Base-by-base conservation (phyloP, 2,797 vertebrate genomes). In the Rallus crepitans region DNA sequence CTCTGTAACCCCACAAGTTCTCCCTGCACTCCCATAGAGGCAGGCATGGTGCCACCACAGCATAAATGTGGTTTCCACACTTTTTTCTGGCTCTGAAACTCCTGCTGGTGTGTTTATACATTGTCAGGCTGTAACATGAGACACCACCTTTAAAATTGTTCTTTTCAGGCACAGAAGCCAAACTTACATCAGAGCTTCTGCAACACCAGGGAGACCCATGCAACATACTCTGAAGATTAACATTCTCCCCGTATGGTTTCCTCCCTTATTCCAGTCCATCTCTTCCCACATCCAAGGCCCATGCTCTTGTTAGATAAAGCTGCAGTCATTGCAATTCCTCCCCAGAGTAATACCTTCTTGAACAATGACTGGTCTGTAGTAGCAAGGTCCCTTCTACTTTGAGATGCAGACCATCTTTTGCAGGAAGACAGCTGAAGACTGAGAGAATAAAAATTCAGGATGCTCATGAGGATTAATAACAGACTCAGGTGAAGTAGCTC, bases 341-440 rank as follows among this genome's bases (percentile, higher is more conserved):
- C 57, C 56, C 16, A 47, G 77, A 94, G 90, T 47, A 90, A 69
- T 73, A 88, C 52, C 82, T 66, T 37, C 4, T 48, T 82, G 93
- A 96, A 87, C 90, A 81, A 88, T 57, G 27, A 70, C 68, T 85
- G 33, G 35, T 90, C 48, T 50, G 82, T 70, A 83, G 93, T 90
- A 94, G 59, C 77, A 60, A 87, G 78, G 76, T 63, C 57, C 59
- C 48, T 60, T 45, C 53, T 66, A 70, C 37, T 93, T 91, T 97
- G 79, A 82, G 64, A 97, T 87, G 79, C 86, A 96, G 95, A 97
- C 95, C 82, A 63, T 87, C 47, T 91, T 93, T 91, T 68, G 70
- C 71, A 95, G 57, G 63, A 91, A 81, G 73, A 80, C 27, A 84
- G 88, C 39, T 86, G 59, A 95, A 95, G 65, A 61, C 17, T 59